Percentiles rank a stretch among this genome's conserved stretches.
These are phyloP conservation scores for Pseudorectes ferrugineus DNA, from an alignment of 2,113 vertebrate genomes.

Conservation along the genomic window DNA sequence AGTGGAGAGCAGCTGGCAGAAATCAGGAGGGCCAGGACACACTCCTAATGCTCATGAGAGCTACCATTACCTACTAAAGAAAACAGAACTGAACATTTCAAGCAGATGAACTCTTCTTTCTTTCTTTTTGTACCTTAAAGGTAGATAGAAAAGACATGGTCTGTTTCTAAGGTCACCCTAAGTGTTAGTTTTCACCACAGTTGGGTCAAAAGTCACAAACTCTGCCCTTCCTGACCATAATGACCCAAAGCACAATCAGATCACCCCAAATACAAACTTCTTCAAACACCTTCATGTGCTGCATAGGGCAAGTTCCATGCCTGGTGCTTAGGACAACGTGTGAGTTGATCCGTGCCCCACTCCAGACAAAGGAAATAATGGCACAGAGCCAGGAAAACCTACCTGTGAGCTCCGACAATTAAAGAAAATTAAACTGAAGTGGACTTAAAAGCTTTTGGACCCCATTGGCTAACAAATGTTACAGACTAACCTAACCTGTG, in stretches of 20 bases:
- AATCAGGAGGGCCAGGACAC: background rate
- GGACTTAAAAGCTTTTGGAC: background rate
- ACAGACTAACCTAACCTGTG: background rate
- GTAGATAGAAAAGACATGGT: background rate
- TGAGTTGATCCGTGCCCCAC: fast-evolving
- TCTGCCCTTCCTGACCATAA: background rate
- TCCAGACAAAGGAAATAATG: background rate
- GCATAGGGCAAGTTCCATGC: background rate
- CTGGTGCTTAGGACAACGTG: fast-evolving
- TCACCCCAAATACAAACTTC: background rate
- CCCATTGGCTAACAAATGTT: background rate
- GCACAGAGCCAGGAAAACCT: background rate
- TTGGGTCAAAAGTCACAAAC: background rate
- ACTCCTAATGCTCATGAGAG: background rate
- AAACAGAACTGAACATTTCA: background rate
- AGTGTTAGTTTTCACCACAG: background rate
- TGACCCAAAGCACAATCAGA: background rate
- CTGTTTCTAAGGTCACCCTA: background rate
- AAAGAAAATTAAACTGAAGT: background rate
- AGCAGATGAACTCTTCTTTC: background rate
- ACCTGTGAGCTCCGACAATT: background rate
- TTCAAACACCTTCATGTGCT: background rate
- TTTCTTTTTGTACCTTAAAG: background rate
- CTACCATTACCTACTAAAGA: background rate
- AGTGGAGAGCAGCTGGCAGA: background rate